phyloP scores from a whole-genome alignment of 1,140 invertebrate species.

The Microplitis mediator region DNA sequence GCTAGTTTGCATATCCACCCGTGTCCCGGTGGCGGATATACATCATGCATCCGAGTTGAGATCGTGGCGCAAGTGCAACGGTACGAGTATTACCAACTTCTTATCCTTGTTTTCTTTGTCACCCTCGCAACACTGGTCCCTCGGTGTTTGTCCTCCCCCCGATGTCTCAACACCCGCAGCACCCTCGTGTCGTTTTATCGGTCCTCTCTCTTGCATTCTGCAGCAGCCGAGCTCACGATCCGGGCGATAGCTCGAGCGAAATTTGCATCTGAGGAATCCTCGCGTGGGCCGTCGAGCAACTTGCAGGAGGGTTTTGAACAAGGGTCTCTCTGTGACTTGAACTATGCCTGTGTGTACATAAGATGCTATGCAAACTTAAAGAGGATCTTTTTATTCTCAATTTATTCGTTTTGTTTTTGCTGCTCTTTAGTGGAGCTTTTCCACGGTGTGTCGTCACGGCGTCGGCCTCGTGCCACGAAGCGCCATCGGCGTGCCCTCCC shows the following conservation, averaged over 20 bases:
- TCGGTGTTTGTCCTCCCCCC: slow-evolving; percentile 14
- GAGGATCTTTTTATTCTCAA: not conserved
- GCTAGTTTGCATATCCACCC: slow-evolving; percentile 55
- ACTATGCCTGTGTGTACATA: not conserved
- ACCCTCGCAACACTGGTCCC: not conserved
- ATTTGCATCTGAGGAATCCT: slow-evolving; percentile 60
- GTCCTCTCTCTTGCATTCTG: slow-evolving; percentile 29
- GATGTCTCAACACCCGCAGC: slow-evolving; percentile 7
- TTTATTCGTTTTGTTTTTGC: no score
- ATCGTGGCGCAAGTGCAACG: slow-evolving; percentile 52
- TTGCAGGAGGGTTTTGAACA: not conserved
- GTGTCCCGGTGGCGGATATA: slow-evolving; percentile 55
- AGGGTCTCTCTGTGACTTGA: not conserved
- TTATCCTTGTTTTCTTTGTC: not conserved
- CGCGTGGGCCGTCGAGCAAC: slow-evolving; percentile 39
- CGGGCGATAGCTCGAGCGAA: slow-evolving; percentile 49
- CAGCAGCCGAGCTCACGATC: slow-evolving; percentile 49
- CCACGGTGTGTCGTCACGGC: slow-evolving; percentile 10
- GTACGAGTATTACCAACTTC: slow-evolving; percentile 18
- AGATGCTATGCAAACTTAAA: not conserved
- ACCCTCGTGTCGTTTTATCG: slow-evolving; percentile 20
- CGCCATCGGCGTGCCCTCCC: not conserved
- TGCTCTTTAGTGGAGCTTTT: slow-evolving; percentile 4
- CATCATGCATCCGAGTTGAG: slow-evolving; percentile 48
- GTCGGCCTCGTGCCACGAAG: slow-evolving; percentile 10